Percentiles rank a stretch among this genome's conserved stretches.
Conservation (phyloP, 2,888 invertebrate genomes). For the Cephus pulcher region DNA sequence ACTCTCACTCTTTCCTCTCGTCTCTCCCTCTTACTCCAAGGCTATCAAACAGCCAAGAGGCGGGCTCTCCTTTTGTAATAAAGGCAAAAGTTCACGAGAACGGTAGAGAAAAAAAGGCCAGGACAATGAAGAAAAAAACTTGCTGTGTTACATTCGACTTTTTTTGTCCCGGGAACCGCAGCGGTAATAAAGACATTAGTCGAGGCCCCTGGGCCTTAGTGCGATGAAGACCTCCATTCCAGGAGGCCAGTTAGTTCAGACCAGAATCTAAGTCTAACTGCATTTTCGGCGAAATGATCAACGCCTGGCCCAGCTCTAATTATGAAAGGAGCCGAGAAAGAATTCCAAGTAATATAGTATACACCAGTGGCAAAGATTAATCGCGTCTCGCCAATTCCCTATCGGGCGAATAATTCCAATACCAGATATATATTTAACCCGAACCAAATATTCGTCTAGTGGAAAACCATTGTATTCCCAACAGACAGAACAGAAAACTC, state of each 20-base stretch:
- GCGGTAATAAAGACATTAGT: constrained; percentile 52
- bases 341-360: too few species aligned
- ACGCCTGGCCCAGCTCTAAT: constrained; percentile 33
- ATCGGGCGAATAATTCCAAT: too few species aligned
- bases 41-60: too few species aligned
- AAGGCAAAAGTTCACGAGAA: too few species aligned
- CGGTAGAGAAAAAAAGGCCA: neutral
- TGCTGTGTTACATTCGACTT: neutral
- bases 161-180: neutral
- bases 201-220: constrained; percentile 27
- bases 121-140: constrained; percentile 4
- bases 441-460: too few species aligned
- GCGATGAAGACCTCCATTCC: constrained; percentile 46
- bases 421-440: too few species aligned
- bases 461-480: too few species aligned
- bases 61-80: too few species aligned
- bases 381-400: too few species aligned
- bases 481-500: too few species aligned
- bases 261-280: constrained; percentile 24
- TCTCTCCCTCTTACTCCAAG: constrained; percentile 10
- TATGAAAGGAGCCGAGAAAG: too few species aligned
- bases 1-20: constrained; percentile 16
- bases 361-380: too few species aligned
- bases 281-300: constrained; percentile 55
- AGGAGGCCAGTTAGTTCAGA: constrained; percentile 42